Evolutionary conservation across 35 echinoderm and acorn worm species (phyloP).

Genomic region (Patiria miniata): DNA sequence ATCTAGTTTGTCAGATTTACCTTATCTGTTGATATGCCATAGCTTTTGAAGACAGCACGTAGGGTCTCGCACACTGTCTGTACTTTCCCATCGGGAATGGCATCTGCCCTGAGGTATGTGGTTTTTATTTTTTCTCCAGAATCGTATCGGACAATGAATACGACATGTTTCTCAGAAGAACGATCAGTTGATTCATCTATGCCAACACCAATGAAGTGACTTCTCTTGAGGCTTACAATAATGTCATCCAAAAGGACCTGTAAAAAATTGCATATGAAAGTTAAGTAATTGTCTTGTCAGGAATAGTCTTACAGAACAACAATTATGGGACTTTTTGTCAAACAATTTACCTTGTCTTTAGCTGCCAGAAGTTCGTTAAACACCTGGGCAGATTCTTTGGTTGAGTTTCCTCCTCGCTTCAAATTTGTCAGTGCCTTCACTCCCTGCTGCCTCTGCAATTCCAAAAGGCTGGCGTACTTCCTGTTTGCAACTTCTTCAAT

Average conservation of each 20-base stretch:
- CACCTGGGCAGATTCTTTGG: slow-evolving; percentile 5
- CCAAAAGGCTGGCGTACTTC: slow-evolving; percentile 4
- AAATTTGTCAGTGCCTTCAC: slow-evolving; percentile 32
- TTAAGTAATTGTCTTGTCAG: neutral
- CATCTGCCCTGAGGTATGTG: neutral
- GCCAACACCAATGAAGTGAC: neutral
- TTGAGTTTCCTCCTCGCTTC: slow-evolving; percentile 6
- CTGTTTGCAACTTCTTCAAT: slow-evolving; percentile 7
- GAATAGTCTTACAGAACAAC: neutral
- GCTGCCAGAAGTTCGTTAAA: neutral
- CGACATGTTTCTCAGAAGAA: neutral
- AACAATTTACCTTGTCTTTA: neutral
- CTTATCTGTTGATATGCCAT: neutral
- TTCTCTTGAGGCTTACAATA: neutral
- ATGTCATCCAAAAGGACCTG: neutral
- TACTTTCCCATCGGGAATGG: neutral
- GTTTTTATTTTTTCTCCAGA: neutral
- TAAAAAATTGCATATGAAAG: neutral
- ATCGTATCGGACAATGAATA: neutral
- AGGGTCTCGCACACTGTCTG: neutral
- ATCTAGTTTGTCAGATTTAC: neutral
- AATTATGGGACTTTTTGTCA: neutral
- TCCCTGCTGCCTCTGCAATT: slow-evolving; percentile 25
- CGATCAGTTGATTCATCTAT: neutral
- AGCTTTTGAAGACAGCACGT: neutral